Evolutionary conservation across 2,113 vertebrate genomes (phyloP), one percentile per base, ranked within the genome.

Genomic region (Onychostoma macrolepis): DNA sequence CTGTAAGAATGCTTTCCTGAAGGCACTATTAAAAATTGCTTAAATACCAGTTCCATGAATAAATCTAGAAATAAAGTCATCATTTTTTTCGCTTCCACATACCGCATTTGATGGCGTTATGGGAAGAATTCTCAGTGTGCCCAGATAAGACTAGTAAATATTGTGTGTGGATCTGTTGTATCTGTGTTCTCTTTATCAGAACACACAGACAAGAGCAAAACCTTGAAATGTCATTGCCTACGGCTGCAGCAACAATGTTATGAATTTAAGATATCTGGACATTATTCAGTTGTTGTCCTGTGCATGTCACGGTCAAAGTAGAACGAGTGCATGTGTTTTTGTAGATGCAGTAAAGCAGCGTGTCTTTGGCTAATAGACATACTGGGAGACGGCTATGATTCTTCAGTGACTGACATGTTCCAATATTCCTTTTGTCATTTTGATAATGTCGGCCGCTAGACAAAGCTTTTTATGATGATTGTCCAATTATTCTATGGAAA

Each of bases 131-230:
- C 26, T 48, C 45, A 78, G n/a, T 50, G 45, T 33, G 17, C 9
- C 28, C 58, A 81, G 79, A 63, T 56, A 30, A 83, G 45, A 85
- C 80, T 65, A 58, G 28, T 65, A 56, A 86, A 81, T 74, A 24
- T 7, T 80, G 33, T 26, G 33, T 80, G 78, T 63, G 79, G 33
- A 43, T 80, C 58, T 82, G 80, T 48, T 82, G 58, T 19, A 81
- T 81, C 79, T 24, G 19, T 87, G 58, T 69, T 86, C 61, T 77
- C 74, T 87, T 80, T 82, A 77, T 87, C 76, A 61, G 80, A 86
- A 81, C 80, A 81, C 53, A 80, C 78, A 80, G 78, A 71, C 77
- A 43, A 72, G 36, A 86, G 53, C 61, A 69, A 63, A 83, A 83
- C 72, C 80, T 83, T 87, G 53, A 83, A 82, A 81, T 83, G 80